Evolutionary conservation across 2,113 vertebrate genomes (phyloP).

Genomic region (Lophotis ruficrista): DNA sequence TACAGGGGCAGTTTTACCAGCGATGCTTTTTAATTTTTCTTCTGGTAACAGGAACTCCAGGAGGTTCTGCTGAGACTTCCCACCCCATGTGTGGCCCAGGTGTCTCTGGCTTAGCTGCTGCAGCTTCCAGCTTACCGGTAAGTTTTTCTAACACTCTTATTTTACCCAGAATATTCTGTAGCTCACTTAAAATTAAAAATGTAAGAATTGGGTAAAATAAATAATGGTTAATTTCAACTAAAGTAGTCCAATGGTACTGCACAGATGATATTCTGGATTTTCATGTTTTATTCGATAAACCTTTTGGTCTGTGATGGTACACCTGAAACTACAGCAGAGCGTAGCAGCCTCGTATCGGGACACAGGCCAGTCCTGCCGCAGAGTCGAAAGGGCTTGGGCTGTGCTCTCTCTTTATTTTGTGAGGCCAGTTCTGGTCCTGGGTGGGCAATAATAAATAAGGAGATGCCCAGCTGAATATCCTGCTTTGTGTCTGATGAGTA

Average conservation of each 20-base stretch:
- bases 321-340: background rate
- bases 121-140: background rate
- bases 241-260: background rate
- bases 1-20: background rate
- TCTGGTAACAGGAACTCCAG: background rate
- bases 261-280: background rate
- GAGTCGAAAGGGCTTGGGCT: background rate
- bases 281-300: constrained; percentile 7
- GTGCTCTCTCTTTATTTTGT: background rate
- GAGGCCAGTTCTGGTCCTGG: background rate
- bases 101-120: background rate
- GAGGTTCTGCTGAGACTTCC: background rate
- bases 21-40: background rate
- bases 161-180: background rate
- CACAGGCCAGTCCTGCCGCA: background rate
- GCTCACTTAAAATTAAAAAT: background rate
- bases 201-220: background rate
- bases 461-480: background rate
- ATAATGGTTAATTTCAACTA: background rate
- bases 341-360: background rate
- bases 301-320: background rate
- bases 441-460: background rate
- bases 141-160: background rate
- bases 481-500: background rate
- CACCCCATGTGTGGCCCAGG: background rate